A percentile compares a stretch with the other conserved stretches of the same genome.
phyloP scores from a whole-genome alignment of 2,797 vertebrate species.

The Chiroxiphia lanceolata region DNA sequence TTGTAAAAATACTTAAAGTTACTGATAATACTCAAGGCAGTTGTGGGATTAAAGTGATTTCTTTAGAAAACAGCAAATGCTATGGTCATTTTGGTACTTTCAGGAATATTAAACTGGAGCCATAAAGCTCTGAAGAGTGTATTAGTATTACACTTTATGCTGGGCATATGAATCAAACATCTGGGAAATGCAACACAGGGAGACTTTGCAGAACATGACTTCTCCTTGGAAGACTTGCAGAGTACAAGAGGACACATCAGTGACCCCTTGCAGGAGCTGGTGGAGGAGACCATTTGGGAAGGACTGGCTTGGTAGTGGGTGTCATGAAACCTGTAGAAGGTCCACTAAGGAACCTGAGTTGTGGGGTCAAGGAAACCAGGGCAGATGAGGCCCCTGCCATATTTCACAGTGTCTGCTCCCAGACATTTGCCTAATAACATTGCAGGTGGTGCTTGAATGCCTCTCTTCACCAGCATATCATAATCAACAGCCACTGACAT shows the following conservation, averaged over 20 bases:
- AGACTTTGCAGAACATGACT: neutral
- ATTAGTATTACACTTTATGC: neutral
- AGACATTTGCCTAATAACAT: neutral
- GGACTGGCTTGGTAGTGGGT: neutral
- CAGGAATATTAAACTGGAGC: neutral
- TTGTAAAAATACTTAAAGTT: neutral
- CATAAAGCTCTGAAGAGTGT: neutral
- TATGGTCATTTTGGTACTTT: neutral
- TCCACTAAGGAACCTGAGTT: neutral
- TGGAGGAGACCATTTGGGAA: neutral
- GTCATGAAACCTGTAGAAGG: fast-evolving
- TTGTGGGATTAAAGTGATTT: neutral
- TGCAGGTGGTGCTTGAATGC: neutral
- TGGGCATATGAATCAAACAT: neutral
- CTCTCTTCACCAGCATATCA: neutral
- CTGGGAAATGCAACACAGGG: neutral
- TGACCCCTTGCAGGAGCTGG: neutral
- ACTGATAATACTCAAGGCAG: neutral
- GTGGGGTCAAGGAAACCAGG: neutral
- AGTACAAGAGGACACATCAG: fast-evolving
- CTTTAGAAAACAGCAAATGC: neutral
- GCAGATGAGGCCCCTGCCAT: neutral
- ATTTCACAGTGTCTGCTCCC: neutral
- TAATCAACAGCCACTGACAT: neutral
- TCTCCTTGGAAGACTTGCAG: neutral